phyloP scores from a whole-genome alignment of 2,797 vertebrate species.

The Tapirus indicus region DNA sequence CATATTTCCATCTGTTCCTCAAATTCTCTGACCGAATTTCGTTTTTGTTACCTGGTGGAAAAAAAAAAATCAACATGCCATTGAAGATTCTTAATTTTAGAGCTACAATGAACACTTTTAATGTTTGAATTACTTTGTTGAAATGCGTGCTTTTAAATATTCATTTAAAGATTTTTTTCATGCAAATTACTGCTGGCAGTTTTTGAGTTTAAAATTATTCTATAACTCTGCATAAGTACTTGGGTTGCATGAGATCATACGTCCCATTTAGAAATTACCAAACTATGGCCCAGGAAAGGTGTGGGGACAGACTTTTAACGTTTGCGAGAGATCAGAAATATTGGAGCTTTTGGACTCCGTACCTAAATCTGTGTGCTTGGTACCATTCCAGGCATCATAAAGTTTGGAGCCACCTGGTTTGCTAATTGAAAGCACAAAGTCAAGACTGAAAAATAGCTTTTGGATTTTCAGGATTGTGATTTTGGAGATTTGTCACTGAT shows the following conservation, averaged over 20 bases:
- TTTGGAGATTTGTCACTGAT: background rate
- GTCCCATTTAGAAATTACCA: constrained; percentile 3
- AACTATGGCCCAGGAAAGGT: background rate
- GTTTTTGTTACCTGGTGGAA: constrained; percentile 1
- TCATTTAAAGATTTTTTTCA: constrained; percentile 46
- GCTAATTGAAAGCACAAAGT: background rate
- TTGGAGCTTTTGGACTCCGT: background rate
- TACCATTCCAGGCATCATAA: accelerated
- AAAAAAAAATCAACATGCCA: background rate
- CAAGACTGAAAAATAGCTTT: background rate
- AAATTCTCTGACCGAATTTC: background rate
- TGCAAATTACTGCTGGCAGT: background rate
- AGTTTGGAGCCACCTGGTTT: background rate
- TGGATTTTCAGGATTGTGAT: background rate
- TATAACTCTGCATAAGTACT: background rate
- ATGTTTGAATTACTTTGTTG: constrained; percentile 38
- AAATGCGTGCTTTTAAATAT: constrained; percentile 30
- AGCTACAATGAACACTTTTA: background rate
- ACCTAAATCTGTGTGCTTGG: background rate
- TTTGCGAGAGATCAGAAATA: background rate
- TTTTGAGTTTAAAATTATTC: constrained; percentile 34
- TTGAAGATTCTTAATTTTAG: constrained; percentile 15
- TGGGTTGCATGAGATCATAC: background rate
- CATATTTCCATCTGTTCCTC: background rate
- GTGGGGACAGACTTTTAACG: background rate